Conservation (phyloP, 2,888 invertebrate species). For the Flexamia atlantica region DNA sequence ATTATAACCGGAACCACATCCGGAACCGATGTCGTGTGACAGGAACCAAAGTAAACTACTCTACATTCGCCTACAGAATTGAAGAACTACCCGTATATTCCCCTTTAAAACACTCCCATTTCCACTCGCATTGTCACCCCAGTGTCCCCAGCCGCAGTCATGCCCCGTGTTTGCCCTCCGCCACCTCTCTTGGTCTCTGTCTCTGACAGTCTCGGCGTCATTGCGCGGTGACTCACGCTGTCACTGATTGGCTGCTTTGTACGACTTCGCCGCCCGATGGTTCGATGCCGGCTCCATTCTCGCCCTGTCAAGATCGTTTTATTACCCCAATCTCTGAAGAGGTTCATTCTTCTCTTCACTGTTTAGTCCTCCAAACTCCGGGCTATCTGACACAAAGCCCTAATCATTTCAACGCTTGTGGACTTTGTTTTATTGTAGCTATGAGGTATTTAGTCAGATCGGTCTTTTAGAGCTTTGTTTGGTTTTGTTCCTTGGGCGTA, state of each 20-base stretch:
- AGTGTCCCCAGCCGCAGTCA: too few relatives aligned
- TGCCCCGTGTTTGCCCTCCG: background rate
- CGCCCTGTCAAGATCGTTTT: background rate
- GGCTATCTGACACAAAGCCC: background rate
- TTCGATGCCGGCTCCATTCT: background rate
- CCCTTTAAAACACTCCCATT: too few relatives aligned
- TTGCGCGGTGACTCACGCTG: constrained; percentile 44
- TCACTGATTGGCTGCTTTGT: constrained; percentile 45
- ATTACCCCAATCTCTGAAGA: constrained; percentile 27
- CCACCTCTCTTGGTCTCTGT: background rate
- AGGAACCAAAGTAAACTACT: too few relatives aligned
- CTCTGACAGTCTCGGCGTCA: background rate
- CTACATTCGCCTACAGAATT: too few relatives aligned
- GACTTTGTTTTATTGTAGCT: too few relatives aligned
- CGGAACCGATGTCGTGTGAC: too few relatives aligned
- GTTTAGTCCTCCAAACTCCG: background rate
- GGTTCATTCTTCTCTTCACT: background rate
- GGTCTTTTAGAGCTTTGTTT: too few relatives aligned
- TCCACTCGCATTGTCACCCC: too few relatives aligned
- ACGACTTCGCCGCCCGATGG: background rate
- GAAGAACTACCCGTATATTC: too few relatives aligned
- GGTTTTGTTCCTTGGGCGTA: too few relatives aligned
- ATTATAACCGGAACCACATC: too few relatives aligned
- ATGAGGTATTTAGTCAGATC: too few relatives aligned
- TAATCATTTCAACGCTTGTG: background rate